Evolutionary conservation across 2,797 vertebrate genomes (phyloP), one percentile per base, ranked within the genome.

Genomic region (Myotis myotis): DNA sequence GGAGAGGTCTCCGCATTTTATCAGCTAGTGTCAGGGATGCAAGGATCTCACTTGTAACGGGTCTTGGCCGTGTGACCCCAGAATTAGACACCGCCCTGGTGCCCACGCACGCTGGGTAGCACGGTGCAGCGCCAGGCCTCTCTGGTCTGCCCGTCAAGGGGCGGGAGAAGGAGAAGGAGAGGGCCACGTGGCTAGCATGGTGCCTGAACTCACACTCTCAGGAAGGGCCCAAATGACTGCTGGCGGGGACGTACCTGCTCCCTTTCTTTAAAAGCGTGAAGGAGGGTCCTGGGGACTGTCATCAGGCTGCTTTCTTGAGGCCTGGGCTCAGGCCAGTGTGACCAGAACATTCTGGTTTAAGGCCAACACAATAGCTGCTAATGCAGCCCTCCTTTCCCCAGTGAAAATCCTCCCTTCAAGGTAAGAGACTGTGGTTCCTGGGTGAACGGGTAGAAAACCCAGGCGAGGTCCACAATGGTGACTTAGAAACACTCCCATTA

Each of bases 321-420:
- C 28, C 70, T 97, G 90, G 92, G 75, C 25, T 20, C 57, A 94
- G 92, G 92, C 96, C 95, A 96, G 55, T 30, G 16, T 51, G 75
- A 88, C 93, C 76, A 95, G 95, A 81, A 97, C 97, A 95, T 90
- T 92, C 90, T 96, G 86, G 91, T 97, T 97, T 94, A 95, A 96
- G 92, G 87, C 76, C 95, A 95, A 97, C 41, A 6, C 6, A 33
- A 38, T 0, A 80, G 49, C n/a, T 28, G 47, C 74, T 3, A 91
- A 25, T 66, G 93, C 70, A 62, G 36, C 79, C 86, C 94, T 96
- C 30, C 57, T 96, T 94, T 74, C 8, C 44, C 80, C 75, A 55
- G 57, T 91, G 83, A 64, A 96, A 93, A 96, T 96, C 12, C 33
- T 30, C 33, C 49, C 64, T 82, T n/a, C 44, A 6, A 74, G 10